Base-by-base conservation (phyloP, 2,888 invertebrate genomes). In the Theretra japonica region DNA sequence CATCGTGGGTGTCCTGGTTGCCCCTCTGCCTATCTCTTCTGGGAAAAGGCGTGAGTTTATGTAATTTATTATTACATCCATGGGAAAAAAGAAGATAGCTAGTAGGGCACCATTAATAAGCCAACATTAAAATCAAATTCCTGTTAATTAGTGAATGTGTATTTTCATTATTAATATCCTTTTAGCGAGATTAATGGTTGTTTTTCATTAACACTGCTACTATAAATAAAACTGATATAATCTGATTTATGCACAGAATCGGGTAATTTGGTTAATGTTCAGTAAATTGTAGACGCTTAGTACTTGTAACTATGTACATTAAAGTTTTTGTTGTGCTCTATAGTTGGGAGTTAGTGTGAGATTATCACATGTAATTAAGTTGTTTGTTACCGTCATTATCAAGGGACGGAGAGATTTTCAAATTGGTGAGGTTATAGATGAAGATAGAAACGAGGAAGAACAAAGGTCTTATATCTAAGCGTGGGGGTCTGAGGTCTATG, bases 161-260 rank as follows among this genome's bases (percentile, higher is more conserved):
- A 58, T 58, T 23, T 4, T 23, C 65, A 48, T 48, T 11, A 62
- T 62, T 62, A 62, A 62, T 7, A 62, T 23, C 25, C 7, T 48
- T 25, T 59, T 71, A 30, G 4, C 21, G 23, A 33, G 74, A 25
- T 28, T 62, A 75, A 77, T 72, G 70, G 70, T 75, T 77, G 76
- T 76, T 76, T 74, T 69, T 73, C 68, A 72, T 68, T 68, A 70
- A 75, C 74, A 58, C 74, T 73, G 59, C 71, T 74, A 70, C 70
- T 50, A 75, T 80, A 76, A 80, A 77, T 80, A 65, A 48, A 25
- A 21, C 21, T 17, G 65, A 65, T 65, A 65, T 70, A 75, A 77
- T 74, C 62, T 74, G 75, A 77, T 65, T 73, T 71, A 74, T 78
- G 62, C 72, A 68, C 73, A 74, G 73, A 56, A 50, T 70, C 76